Base-by-base conservation (phyloP, 2,888 invertebrate species). In the Hermaeophaga mercurialis region DNA sequence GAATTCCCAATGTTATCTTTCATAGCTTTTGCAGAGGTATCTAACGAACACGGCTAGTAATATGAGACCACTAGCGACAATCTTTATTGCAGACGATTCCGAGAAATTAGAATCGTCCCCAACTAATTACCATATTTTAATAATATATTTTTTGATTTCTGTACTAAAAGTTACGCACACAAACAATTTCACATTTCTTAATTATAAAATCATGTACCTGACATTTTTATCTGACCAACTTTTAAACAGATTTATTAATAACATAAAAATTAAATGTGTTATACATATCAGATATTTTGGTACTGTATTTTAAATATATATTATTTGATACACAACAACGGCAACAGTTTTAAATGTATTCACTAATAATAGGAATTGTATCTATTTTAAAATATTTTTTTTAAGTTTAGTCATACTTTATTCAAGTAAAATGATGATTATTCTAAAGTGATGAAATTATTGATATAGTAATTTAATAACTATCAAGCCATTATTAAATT, bases 111-210 rank as follows among this genome's bases (percentile, higher is more conserved):
- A 73, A 71, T 74, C 75, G 73, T 63, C 60, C 72, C 73, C 75
- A 75, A 75, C 73, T 70, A 70, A 46, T 50, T 70, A 71, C 68
- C 71, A 72, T 71, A 67, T 68, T 64, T 72, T 70, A 69, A 70
- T 70, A 67, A 68, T 72, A 73, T 73, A 68, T 73, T 75, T 76
- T 76, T 76, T 50, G 75, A 76, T 75, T 76, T 75, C 76, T 74
- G 74, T 76, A 77, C 76, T 76, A 77, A 76, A 77, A 77, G 74
- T 76, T 76, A 74, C 75, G 73, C 74, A 76, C 76, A 76, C 73
- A 74, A 75, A 76, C 73, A 73, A 67, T 70, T 73, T 73, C 73
- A 75, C 71, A 71, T 70, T 72, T 66, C 70, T 70, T 73, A 72
- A 69, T 68, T 66, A 66, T 72, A 72, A 58, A 66, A 66, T 68